Base-by-base conservation (phyloP, 2,113 vertebrate species). In the Epinephelus moara region DNA sequence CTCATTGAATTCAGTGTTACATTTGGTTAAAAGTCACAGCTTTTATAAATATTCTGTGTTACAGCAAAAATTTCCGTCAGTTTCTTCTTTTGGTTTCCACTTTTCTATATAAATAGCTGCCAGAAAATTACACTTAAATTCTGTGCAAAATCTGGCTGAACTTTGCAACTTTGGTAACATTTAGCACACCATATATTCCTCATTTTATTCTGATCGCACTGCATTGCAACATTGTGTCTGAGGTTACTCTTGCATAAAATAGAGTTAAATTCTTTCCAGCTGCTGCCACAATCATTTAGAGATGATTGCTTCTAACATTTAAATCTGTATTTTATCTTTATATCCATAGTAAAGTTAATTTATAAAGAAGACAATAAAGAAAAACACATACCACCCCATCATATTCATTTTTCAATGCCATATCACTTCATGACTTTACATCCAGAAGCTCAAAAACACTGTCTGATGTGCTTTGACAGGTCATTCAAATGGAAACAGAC, bases 401-500 rank as follows among this genome's bases (percentile, higher is more conserved):
- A 27, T 17, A 7, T 74, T 52, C 14, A 69, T 30, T 45, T 27
- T 67, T 9, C 25, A 50, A 4, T 30, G 18, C 21, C 19, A n/a
- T 25, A 14, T 6, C 45, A 81, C 33, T 66, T 72, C 0, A 33
- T 4, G 47, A 66, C 15, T 74, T 70, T 6, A 30, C 18, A 61
- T 27, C 13, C 17, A 59, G 21, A 60, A 71, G 27, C n/a, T 18
- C 15, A 9, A 21, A n/a, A 50, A 25, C 27, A 10, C 23, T 23
- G 4, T 21, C 40, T 71, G 67, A 66, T n/a, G 47, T 50, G 42
- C 27, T 17, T 27, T 66, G 70, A 80, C 64, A 80, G 64, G 21
- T 61, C 37, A 56, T 57, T 75, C 17, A 21, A 4, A 63, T 50
- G 64, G 40, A 85, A 80, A 80, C 70, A 23, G 59, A 47, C 33